These are phyloP conservation scores for Aeoliscus strigatus DNA, from an alignment of 2,797 vertebrate genomes.

Conservation along the genomic window DNA sequence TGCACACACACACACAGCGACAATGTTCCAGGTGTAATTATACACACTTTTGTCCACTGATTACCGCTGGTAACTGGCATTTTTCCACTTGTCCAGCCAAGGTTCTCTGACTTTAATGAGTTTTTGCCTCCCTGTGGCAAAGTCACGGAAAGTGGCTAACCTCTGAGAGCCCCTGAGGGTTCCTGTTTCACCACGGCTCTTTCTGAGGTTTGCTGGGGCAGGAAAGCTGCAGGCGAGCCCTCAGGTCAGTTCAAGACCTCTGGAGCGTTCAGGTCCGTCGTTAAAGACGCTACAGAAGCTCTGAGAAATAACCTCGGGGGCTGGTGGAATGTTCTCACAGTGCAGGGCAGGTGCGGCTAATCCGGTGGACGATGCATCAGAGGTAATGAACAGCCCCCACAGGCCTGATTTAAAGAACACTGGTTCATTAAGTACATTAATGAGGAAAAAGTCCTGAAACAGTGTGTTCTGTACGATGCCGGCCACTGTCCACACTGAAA, in stretches of 20 bases:
- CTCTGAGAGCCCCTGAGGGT: slow-evolving; percentile 17
- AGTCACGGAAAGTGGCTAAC: slow-evolving; percentile 27
- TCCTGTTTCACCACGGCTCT: slow-evolving; percentile 29
- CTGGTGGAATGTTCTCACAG: slow-evolving; percentile 7
- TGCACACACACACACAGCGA: slow-evolving; percentile 11
- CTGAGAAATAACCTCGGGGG: slow-evolving; percentile 34
- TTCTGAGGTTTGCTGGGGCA: slow-evolving; percentile 9
- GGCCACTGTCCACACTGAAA: too few species aligned
- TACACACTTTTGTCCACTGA: slow-evolving; percentile 48
- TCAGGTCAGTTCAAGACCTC: slow-evolving; percentile 30
- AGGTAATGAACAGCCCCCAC: slow-evolving; percentile 36
- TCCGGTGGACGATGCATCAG: slow-evolving; percentile 2
- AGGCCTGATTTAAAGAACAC: slow-evolving; percentile 22
- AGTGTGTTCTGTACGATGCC: too few species aligned
- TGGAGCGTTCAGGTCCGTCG: slow-evolving; percentile 20
- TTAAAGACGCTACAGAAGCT: slow-evolving; percentile 20
- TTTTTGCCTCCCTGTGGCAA: slow-evolving; percentile 56
- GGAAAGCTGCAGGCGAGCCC: slow-evolving; percentile 15
- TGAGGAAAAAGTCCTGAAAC: slow-evolving; percentile 9
- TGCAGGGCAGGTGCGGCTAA: slow-evolving; percentile 33
- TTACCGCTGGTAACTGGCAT: slow-evolving; percentile 50
- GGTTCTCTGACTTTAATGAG: slow-evolving; percentile 65
- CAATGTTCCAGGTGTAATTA: slow-evolving; percentile 66
- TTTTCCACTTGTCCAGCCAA: slow-evolving; percentile 58
- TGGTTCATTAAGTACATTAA: slow-evolving; percentile 19